Conservation (phyloP, 1,140 invertebrate species). For the Drosophila melanica region DNA sequence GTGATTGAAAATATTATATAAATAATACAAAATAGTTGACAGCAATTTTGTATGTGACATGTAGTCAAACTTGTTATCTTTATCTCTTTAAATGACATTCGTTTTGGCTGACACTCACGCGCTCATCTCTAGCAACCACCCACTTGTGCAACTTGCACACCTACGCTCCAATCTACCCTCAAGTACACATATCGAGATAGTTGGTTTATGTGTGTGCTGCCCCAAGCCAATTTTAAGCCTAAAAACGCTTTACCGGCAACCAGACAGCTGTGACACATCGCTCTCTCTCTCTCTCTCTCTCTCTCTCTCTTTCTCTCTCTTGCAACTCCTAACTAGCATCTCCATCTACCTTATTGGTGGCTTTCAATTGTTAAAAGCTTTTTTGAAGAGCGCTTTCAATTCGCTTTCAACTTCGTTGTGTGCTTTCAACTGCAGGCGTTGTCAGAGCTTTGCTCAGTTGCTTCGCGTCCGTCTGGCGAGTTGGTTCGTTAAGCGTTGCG, state of each 20-base stretch:
- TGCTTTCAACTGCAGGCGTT: slow-evolving; percentile 52
- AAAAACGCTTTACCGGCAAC: slow-evolving; percentile 60
- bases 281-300: slow-evolving; percentile 1
- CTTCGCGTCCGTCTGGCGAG: slow-evolving; percentile 61
- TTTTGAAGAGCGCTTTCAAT: slow-evolving; percentile 27
- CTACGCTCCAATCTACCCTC: slow-evolving; percentile 32
- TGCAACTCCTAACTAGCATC: neutral
- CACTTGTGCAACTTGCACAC: slow-evolving; percentile 8
- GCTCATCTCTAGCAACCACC: slow-evolving; percentile 25
- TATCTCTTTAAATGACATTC: neutral
- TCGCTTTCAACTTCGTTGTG: slow-evolving; percentile 35
- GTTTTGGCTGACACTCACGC: neutral
- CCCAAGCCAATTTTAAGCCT: slow-evolving; percentile 31
- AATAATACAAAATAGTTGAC: too few species aligned
- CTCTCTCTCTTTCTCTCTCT: slow-evolving; percentile 13
- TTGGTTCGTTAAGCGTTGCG: slow-evolving; percentile 45
- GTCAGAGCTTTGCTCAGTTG: slow-evolving; percentile 61
- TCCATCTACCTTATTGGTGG: neutral
- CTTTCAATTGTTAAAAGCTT: slow-evolving; percentile 41
- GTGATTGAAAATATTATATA: too few species aligned
- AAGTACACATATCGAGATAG: slow-evolving; percentile 40
- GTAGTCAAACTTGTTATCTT: too few species aligned
- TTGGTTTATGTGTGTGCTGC: slow-evolving; percentile 24
- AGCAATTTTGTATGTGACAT: too few species aligned
- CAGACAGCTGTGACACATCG: slow-evolving; percentile 61